Evolutionary conservation across 1,140 invertebrate species (phyloP).

Genomic region (Camponotus pennsylvanicus): DNA sequence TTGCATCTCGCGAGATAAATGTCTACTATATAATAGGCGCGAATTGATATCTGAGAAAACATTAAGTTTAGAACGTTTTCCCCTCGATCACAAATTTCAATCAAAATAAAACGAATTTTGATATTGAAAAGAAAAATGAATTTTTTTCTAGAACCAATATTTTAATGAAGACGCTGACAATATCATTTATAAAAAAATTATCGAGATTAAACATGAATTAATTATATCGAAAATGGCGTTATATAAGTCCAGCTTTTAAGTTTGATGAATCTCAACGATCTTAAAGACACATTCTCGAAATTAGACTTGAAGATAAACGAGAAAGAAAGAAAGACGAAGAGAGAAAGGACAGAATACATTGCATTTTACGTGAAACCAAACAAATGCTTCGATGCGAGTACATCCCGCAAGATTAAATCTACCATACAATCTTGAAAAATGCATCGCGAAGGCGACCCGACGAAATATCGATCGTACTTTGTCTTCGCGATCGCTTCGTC

Average conservation of each 20-base stretch:
- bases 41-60: neutral
- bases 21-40: neutral
- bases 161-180: too few species aligned
- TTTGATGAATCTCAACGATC: neutral
- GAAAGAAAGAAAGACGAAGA: too few species aligned
- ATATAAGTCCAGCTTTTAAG: neutral
- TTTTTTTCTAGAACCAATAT: neutral
- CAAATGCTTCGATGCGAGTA: neutral
- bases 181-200: neutral
- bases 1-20: neutral
- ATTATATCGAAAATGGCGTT: neutral
- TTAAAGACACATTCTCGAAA: neutral
- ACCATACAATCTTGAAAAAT: neutral
- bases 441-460: neutral
- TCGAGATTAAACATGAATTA: neutral
- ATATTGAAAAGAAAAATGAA: neutral
- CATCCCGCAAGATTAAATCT: neutral
- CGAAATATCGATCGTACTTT: constrained; percentile 10
- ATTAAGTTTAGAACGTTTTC: neutral
- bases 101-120: neutral
- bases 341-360: neutral
- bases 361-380: too few species aligned
- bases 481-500: constrained; percentile 7
- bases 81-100: neutral
- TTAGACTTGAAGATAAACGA: neutral